Evolutionary conservation across 2,113 vertebrate species (phyloP).

Genomic region (Gymnogyps californianus): DNA sequence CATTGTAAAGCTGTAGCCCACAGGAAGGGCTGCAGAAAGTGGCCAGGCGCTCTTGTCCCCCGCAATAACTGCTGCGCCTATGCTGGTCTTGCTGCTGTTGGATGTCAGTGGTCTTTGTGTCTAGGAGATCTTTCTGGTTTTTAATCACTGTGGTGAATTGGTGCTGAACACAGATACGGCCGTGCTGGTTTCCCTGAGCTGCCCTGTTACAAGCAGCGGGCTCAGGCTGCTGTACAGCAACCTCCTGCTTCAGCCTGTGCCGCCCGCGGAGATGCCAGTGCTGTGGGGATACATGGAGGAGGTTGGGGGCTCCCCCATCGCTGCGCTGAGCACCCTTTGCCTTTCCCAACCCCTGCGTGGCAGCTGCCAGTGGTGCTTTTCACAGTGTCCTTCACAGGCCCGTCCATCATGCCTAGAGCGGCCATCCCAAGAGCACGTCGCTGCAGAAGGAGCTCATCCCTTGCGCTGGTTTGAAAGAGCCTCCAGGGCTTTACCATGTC

Average conservation of each 20-base stretch:
- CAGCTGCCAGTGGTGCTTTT: not conserved
- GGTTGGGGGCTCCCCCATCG: accelerated
- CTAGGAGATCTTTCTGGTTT: not conserved
- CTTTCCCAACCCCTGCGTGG: not conserved
- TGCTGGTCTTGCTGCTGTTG: not conserved
- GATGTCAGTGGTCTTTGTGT: too few relatives aligned
- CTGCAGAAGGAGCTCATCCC: not conserved
- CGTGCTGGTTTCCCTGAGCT: not conserved
- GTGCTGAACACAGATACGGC: not conserved
- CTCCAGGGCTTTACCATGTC: not conserved
- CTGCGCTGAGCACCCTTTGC: not conserved
- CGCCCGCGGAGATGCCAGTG: not conserved
- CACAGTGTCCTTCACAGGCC: not conserved
- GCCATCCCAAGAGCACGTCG: accelerated
- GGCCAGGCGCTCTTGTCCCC: accelerated
- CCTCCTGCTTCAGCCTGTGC: not conserved
- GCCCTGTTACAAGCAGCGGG: accelerated
- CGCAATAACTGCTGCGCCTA: accelerated
- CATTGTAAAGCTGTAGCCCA: not conserved
- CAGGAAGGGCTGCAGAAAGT: not conserved
- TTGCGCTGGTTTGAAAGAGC: not conserved
- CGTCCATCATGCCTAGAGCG: accelerated
- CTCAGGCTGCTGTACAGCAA: not conserved
- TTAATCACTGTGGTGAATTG: not conserved
- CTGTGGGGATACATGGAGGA: not conserved